phyloP scores from a whole-genome alignment of 2,797 vertebrate genomes.

The Oreochromis mossambicus region DNA sequence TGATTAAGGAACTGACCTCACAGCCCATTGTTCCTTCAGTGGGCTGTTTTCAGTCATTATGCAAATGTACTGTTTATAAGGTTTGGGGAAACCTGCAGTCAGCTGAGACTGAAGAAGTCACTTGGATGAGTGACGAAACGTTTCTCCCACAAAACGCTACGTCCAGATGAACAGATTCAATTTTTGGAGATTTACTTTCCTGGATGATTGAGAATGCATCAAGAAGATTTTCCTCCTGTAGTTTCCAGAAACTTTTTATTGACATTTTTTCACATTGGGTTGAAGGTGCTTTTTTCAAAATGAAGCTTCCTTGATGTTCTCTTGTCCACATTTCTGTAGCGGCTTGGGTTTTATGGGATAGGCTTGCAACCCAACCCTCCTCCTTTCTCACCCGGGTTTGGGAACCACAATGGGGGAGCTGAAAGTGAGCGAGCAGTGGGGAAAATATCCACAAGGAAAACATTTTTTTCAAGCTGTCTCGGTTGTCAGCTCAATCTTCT shows the following conservation, averaged over 20 bases:
- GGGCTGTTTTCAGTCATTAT: too few species aligned
- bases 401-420: neutral
- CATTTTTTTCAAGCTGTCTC: rapidly evolving
- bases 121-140: too few species aligned
- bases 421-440: neutral
- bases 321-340: neutral
- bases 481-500: neutral
- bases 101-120: too few species aligned
- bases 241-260: neutral
- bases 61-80: too few species aligned
- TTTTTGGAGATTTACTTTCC: too few species aligned
- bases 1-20: too few species aligned
- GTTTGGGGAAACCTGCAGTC: too few species aligned
- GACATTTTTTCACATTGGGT: neutral
- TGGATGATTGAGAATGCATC: too few species aligned
- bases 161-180: too few species aligned
- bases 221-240: neutral
- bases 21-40: too few species aligned
- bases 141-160: too few species aligned
- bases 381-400: neutral
- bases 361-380: neutral
- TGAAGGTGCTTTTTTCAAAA: neutral
- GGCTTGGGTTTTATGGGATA: neutral
- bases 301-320: neutral
- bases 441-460: neutral